Evolutionary conservation across 2,797 vertebrate genomes (phyloP), one percentile per base, ranked within the genome.

Genomic region (Rhabdophis nuchalis): DNA sequence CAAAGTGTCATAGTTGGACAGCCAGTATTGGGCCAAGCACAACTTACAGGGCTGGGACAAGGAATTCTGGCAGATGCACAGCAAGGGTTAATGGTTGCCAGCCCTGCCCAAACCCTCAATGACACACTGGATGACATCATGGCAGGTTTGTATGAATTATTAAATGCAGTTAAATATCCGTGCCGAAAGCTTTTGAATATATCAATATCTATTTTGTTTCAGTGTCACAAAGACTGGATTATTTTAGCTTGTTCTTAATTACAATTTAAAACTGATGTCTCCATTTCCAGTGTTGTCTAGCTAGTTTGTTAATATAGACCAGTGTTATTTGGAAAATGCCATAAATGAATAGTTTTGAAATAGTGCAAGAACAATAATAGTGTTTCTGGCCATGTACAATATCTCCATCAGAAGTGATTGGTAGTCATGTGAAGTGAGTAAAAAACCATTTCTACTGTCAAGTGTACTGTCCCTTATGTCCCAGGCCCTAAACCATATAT

Each of bases 61-160:
- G 97, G 98, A 97, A 97, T 98, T 97, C 97, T 98, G 95, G 97
- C 98, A 97, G 98, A 98, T 97, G 98, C 98, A 97, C 98, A 98
- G 97, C 98, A 98, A 97, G 98, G 98, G 97, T 98, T 98, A 98
- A 98, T 98, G 98, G 98, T 98, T 98, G 98, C 98, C 97, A 98
- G 98, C 97, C 98, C 98, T 97, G 98, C 98, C 97, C 98, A 98
- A 97, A 98, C 98, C 96, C 98, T 98, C 98, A 98, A 98, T 98
- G 98, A 98, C 97, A 98, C 98, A 96, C 97, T 98, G 97, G 98
- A 98, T 97, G 98, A 98, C 98, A 98, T 98, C 97, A 98, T 98
- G 98, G 98, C 98, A 98, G 98, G 98, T 98, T 98, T 98, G 98
- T 98, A 97, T 97, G 95, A 95, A 90, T 97, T 96, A 96, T 96